These are phyloP conservation scores for Chrysemys picta DNA, from an alignment of 2,113 vertebrate genomes.

Conservation along the genomic window DNA sequence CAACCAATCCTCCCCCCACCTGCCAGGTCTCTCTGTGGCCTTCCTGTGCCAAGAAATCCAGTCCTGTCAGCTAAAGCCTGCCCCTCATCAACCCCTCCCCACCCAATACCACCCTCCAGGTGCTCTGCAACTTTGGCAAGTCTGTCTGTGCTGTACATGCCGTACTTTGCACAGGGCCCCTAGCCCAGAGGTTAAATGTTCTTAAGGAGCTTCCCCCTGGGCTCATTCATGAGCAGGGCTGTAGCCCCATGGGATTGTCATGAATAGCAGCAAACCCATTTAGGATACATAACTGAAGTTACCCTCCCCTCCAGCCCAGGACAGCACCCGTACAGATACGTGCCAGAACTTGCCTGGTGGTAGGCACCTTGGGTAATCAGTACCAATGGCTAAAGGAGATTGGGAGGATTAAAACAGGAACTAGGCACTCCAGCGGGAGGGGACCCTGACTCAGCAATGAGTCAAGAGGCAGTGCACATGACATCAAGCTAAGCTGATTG, in stretches of 20 bases:
- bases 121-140: not conserved
- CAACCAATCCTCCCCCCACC: not conserved
- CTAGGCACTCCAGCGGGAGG: slow-evolving; percentile 65
- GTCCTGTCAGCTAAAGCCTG: not conserved
- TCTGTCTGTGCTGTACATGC: not conserved
- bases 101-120: not conserved
- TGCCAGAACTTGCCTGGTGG: not conserved
- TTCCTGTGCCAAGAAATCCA: not conserved
- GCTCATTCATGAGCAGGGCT: not conserved
- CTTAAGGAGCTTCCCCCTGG: not conserved
- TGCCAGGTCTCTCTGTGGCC: not conserved
- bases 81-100: not conserved
- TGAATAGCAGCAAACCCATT: fast-evolving
- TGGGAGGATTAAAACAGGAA: slow-evolving; percentile 51
- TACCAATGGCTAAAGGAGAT: not conserved
- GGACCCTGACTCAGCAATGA: slow-evolving; percentile 75
- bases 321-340: fast-evolving
- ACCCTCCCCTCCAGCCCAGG: not conserved
- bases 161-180: not conserved
- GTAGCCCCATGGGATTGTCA: not conserved
- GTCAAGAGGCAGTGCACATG: slow-evolving; percentile 45
- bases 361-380: not conserved
- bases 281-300: not conserved
- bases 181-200: not conserved
- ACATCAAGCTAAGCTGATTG: not conserved